phyloP scores from a whole-genome alignment of 1,140 invertebrate genomes.

The Drosophila yakuba region DNA sequence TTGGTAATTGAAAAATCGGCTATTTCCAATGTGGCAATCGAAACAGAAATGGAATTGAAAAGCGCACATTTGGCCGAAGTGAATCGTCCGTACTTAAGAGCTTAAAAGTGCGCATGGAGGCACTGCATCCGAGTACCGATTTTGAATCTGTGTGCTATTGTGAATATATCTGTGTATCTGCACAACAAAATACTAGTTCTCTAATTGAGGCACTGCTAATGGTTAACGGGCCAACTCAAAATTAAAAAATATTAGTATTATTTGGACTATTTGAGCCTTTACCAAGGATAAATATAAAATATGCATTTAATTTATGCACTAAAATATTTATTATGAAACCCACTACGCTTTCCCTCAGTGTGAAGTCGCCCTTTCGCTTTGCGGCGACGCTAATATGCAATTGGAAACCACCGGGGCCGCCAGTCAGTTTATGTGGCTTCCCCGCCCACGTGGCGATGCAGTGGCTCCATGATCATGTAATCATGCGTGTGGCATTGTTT shows the following conservation, averaged over 20 bases:
- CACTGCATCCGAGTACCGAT: conserved; percentile 7
- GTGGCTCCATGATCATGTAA: conserved; percentile 64
- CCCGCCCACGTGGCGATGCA: conserved; percentile 6
- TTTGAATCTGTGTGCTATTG: not conserved
- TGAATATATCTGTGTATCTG: conserved; percentile 1
- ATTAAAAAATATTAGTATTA: too few relatives aligned
- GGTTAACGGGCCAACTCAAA: too few relatives aligned
- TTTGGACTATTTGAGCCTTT: too few relatives aligned
- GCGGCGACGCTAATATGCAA: conserved; percentile 28
- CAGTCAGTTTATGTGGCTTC: not conserved
- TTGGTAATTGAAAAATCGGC: conserved; percentile 62
- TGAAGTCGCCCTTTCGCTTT: not conserved
- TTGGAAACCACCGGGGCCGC: conserved; percentile 45
- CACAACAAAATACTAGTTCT: not conserved
- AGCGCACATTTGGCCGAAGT: conserved; percentile 75
- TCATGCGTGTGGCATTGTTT: conserved; percentile 68
- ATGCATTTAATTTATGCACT: too few relatives aligned
- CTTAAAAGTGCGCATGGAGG: conserved; percentile 57
- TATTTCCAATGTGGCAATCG: conserved; percentile 50
- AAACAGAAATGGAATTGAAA: conserved; percentile 68
- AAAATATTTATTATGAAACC: too few relatives aligned
- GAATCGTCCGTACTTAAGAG: conserved; percentile 76
- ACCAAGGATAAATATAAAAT: too few relatives aligned
- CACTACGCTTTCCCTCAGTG: conserved; percentile 1
- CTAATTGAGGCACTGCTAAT: too few relatives aligned